Base-by-base conservation (phyloP, 2,797 vertebrate genomes). In the Discoglossus pictus region DNA sequence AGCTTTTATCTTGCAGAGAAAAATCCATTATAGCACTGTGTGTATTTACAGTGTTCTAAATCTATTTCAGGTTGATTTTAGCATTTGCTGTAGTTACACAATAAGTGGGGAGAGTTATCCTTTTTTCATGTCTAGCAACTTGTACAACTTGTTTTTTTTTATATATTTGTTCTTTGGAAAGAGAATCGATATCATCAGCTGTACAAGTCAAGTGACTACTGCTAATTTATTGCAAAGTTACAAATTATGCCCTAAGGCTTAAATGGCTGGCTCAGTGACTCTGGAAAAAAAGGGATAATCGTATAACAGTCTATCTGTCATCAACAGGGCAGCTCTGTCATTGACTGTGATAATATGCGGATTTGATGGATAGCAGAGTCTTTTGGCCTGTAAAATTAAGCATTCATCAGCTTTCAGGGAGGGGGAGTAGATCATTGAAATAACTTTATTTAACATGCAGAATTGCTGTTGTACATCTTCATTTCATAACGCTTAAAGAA, bases 401-500 rank as follows among this genome's bases (percentile, higher is more conserved):
- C 89, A 89, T 89, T 86, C 82, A 91, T 88, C 84, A 88, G 85
- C 89, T 88, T 85, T 87, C 83, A 90, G 81, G 83, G 69, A 66
- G 73, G 67, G 79, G 82, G 79, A 80, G 95, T 94, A 93, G 93
- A 91, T 87, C 89, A 91, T 91, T 92, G 93, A 93, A 93, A 93
- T 93, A 93, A 92, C 87, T 82, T 90, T 89, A 89, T 89, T 90
- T 89, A 90, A 92, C 89, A 92, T 91, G 91, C 89, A 84, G 91
- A 91, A 84, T 88, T 88, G 85, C 87, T 82, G 86, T 83, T 91
- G 90, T 98, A 91, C 90, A 92, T 98, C 94, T 95, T 94, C 89
- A 98, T 98, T 94, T 92, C 90, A 95, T 96, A 96, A 92, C 94
- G 96, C 94, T 98, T 95, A 94, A 90, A 91, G 89, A 93, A 91